Percentiles rank a stretch among this genome's conserved stretches.
Evolutionary conservation across 2,888 invertebrate genomes (phyloP).

Genomic region (Malacosoma neustria): DNA sequence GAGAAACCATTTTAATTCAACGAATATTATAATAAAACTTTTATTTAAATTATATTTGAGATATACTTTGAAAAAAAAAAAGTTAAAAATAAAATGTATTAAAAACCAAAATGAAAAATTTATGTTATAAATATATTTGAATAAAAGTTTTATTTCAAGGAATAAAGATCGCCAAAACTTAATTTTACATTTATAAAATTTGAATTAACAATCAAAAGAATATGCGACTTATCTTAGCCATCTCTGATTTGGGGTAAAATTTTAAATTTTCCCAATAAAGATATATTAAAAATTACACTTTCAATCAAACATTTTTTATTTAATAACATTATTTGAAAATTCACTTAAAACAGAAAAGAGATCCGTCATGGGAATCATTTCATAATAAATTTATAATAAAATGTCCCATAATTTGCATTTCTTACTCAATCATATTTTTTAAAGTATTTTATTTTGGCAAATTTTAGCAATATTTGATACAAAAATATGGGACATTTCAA

Average conservation of each 20-base stretch:
- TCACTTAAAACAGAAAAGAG: conserved; percentile 39
- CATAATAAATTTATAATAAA: conserved; percentile 29
- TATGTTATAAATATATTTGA: conserved; percentile 1
- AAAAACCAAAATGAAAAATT: conserved; percentile 1
- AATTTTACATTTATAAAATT: conserved; percentile 8
- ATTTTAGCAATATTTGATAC: conserved; percentile 8
- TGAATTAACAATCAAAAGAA: conserved; percentile 8
- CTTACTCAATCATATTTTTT: no score
- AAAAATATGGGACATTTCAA: conserved; percentile 5
- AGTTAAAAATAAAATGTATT: conserved; percentile 1
- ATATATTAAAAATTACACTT: conserved; percentile 20
- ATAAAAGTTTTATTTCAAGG: neutral
- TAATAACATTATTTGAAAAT: conserved; percentile 22
- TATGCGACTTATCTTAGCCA: conserved; percentile 12
- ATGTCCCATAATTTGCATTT: conserved; percentile 27
- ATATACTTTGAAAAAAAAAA: conserved; percentile 2
- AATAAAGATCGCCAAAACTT: neutral
- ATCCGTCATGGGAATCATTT: conserved; percentile 42
- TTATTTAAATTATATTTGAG: neutral
- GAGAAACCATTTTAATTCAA: neutral
- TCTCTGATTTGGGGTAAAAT: neutral
- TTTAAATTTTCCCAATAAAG: conserved; percentile 4
- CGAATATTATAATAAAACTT: neutral
- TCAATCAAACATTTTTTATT: conserved; percentile 28
- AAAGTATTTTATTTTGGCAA: no score